These are phyloP conservation scores for Muscicapa comitata DNA, from an alignment of 2,797 vertebrate genomes.

Conservation along the genomic window DNA sequence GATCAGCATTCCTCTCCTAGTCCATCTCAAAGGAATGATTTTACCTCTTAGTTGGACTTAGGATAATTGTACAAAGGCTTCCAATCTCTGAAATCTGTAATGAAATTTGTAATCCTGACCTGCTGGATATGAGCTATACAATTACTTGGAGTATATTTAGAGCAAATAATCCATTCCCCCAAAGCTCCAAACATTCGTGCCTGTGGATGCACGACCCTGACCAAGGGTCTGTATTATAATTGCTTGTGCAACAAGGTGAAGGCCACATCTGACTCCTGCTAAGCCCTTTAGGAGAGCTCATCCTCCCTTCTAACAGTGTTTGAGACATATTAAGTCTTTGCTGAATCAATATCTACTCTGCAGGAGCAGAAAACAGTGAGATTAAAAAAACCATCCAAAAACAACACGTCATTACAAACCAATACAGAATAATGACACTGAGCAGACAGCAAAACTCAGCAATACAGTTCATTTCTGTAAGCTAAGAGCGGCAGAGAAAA, in stretches of 20 bases:
- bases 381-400: not conserved
- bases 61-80: constrained; percentile 79
- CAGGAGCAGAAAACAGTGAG: not conserved
- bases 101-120: constrained; percentile 83
- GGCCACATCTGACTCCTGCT: constrained; percentile 9
- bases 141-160: constrained; percentile 75
- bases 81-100: constrained; percentile 77
- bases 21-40: constrained; percentile 75
- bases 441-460: not conserved
- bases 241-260: constrained; percentile 20
- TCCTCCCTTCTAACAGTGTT: not conserved
- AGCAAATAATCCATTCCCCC: constrained; percentile 76
- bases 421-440: not conserved
- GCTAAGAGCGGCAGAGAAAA: not conserved
- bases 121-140: constrained; percentile 79
- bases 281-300: constrained; percentile 21
- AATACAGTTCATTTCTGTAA: not conserved
- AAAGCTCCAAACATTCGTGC: constrained; percentile 69
- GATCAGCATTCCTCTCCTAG: constrained; percentile 50
- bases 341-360: not conserved
- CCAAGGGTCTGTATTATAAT: constrained; percentile 59
- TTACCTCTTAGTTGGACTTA: constrained; percentile 72
- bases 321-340: not conserved
- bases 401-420: not conserved
- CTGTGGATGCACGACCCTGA: constrained; percentile 41